Percentiles rank a stretch among this genome's conserved stretches.
These are phyloP conservation scores for Cheilosia vernalis DNA, from an alignment of 2,888 invertebrate genomes.

Conservation along the genomic window DNA sequence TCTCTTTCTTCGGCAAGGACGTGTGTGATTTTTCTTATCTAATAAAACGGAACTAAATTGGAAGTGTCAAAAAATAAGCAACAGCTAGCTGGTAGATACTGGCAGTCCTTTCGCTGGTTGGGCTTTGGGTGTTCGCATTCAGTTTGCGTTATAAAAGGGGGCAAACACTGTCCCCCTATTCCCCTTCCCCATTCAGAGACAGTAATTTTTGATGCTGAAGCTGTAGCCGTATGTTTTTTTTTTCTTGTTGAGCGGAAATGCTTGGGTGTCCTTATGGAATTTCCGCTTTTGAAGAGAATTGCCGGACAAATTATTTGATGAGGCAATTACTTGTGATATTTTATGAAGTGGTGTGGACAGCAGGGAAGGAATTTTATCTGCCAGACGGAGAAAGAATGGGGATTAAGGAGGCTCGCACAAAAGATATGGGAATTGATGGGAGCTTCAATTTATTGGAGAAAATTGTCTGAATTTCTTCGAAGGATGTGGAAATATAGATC, in stretches of 20 bases:
- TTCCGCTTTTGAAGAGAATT: constrained; percentile 46
- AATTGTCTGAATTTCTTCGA: background rate
- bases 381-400: background rate
- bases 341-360: constrained; percentile 54
- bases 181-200: background rate
- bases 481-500: background rate
- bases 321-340: constrained; percentile 65
- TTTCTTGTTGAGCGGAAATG: constrained; percentile 17
- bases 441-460: background rate
- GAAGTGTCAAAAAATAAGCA: constrained; percentile 72
- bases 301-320: constrained; percentile 67
- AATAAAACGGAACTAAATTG: constrained; percentile 70
- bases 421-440: background rate
- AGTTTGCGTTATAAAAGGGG: constrained; percentile 35
- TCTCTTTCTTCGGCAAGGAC: constrained; percentile 19
- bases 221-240: constrained; percentile 3
- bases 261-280: constrained; percentile 56
- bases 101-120: constrained; percentile 23
- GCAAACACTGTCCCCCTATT: constrained; percentile 21
- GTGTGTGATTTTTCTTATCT: constrained; percentile 69
- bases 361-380: constrained; percentile 35
- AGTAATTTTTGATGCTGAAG: constrained; percentile 54
- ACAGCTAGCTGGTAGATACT: constrained; percentile 38
- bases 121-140: constrained; percentile 26
- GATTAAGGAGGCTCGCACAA: background rate